Evolutionary conservation across 2,113 vertebrate species (phyloP).

Genomic region (Gila orcuttii): DNA sequence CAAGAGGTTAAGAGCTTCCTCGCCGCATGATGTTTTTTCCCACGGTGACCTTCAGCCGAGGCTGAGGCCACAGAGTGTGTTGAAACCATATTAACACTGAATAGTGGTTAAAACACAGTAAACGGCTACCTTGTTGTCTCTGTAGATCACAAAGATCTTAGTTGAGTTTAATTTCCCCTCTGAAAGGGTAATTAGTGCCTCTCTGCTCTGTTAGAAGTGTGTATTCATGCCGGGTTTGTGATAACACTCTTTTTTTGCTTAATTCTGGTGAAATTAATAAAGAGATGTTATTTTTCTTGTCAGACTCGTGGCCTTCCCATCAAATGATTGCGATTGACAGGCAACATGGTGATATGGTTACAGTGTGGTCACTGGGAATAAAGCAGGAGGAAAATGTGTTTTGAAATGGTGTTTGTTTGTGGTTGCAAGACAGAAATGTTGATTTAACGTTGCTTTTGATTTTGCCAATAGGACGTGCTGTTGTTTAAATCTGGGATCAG

Average conservation of each 20-base stretch:
- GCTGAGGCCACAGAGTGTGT: not conserved
- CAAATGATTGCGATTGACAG: conserved; percentile 16
- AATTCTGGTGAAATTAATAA: not conserved
- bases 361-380: conserved; percentile 30
- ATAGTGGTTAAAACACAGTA: conserved; percentile 31
- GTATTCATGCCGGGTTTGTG: not conserved
- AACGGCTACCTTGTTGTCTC: conserved; percentile 32
- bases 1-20: conserved; percentile 48
- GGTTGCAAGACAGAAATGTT: not conserved
- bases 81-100: conserved; percentile 40
- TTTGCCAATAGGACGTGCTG: not conserved
- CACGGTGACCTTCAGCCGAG: conserved; percentile 39
- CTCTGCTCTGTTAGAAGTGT: not conserved
- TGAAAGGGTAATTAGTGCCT: conserved; percentile 37
- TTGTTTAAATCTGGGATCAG: too few species aligned
- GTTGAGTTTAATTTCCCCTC: conserved; percentile 10
- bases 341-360: conserved; percentile 42
- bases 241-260: conserved; percentile 2
- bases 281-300: conserved; percentile 10
- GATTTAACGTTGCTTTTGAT: not conserved
- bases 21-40: conserved; percentile 31
- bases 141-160: conserved; percentile 40
- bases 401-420: conserved; percentile 39
- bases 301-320: not conserved
- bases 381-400: conserved; percentile 15